Conservation (phyloP, 2,888 invertebrate genomes). For the Sabatieria punctata region DNA sequence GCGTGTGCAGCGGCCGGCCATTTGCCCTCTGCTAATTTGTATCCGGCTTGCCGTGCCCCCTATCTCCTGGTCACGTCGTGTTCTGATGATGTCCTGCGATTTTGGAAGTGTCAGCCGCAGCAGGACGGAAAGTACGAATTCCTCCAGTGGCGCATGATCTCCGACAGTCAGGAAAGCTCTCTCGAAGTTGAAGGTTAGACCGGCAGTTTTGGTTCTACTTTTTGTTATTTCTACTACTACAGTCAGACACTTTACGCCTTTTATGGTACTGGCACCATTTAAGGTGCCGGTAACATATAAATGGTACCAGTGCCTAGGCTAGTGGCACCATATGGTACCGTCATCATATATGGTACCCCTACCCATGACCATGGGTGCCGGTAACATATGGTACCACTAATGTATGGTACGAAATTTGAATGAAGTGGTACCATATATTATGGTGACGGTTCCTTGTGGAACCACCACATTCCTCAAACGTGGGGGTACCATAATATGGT, state of each 20-base stretch:
- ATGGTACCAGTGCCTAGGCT: too few species aligned
- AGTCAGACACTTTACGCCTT: too few species aligned
- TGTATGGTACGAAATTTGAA: too few species aligned
- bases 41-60: constrained; percentile 95
- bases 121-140: constrained; percentile 13
- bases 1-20: constrained; percentile 91
- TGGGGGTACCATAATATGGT: too few species aligned
- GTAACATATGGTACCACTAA: not conserved
- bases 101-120: constrained; percentile 30
- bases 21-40: constrained; percentile 87
- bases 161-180: constrained; percentile 18
- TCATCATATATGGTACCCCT: too few species aligned
- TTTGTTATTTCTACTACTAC: too few species aligned
- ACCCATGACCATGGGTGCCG: too few species aligned
- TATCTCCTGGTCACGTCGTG: constrained; percentile 90
- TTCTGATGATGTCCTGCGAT: constrained; percentile 67
- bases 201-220: not conserved
- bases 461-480: not conserved
- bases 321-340: too few species aligned
- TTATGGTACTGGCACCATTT: too few species aligned
- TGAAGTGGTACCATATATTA: too few species aligned
- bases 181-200: constrained; percentile 22
- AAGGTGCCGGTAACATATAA: too few species aligned
- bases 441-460: too few species aligned
- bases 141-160: constrained; percentile 26